Evolutionary conservation across 2,113 vertebrate species (phyloP).

Genomic region (Sinocyclocheilus rhinocerous): DNA sequence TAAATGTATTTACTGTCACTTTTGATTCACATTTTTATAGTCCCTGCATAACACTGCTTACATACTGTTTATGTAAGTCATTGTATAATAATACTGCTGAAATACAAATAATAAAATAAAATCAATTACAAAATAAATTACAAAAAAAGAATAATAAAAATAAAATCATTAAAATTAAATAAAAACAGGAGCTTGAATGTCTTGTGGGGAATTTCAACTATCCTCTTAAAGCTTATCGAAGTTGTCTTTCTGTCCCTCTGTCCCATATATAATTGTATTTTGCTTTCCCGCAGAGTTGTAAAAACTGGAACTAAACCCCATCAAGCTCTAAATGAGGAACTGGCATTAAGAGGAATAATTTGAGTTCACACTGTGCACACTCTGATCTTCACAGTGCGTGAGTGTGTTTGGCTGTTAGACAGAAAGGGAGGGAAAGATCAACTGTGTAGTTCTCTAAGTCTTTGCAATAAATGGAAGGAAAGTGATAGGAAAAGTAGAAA

Average conservation of each 20-base stretch:
- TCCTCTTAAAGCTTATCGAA: neutral
- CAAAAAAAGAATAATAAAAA: neutral
- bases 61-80: neutral
- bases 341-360: constrained; percentile 7
- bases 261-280: constrained; percentile 15
- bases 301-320: constrained; percentile 20
- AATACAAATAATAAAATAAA: too few species aligned
- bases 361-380: constrained; percentile 10
- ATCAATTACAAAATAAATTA: neutral
- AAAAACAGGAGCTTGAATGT: neutral
- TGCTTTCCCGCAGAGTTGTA: constrained; percentile 16
- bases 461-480: constrained; percentile 35
- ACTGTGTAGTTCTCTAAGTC: neutral
- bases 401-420: neutral
- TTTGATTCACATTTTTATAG: neutral
- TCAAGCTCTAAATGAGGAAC: constrained; percentile 30
- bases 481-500: constrained; percentile 30
- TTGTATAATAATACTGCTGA: neutral
- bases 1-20: neutral
- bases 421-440: constrained; percentile 5
- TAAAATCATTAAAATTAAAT: neutral
- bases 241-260: constrained; percentile 8
- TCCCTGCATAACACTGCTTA: neutral
- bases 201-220: neutral
- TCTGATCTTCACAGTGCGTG: neutral